These are phyloP conservation scores for Pherbina coryleti DNA, from an alignment of 2,888 invertebrate genomes.

Conservation along the genomic window DNA sequence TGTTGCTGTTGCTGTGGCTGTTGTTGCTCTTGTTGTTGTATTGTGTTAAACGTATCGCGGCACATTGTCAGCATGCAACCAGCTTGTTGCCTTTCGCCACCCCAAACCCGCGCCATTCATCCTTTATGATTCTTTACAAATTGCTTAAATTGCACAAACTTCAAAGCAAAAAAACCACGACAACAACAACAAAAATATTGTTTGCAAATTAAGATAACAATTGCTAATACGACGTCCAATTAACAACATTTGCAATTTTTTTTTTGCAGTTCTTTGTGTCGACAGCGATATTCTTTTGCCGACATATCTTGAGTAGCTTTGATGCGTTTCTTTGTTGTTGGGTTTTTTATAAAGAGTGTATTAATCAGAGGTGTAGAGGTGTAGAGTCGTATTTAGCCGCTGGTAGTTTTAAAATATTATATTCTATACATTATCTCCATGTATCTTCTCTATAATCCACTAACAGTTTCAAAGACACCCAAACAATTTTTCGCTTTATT, in stretches of 20 bases:
- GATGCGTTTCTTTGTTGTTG: background rate
- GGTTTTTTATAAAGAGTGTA: too few species aligned
- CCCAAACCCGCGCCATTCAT: background rate
- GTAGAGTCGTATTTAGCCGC: too few species aligned
- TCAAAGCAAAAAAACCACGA: conserved; percentile 9
- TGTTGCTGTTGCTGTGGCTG: background rate
- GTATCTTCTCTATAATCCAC: too few species aligned
- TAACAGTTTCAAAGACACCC: too few species aligned
- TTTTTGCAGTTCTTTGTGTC: background rate
- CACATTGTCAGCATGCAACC: background rate
- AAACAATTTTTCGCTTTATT: too few species aligned
- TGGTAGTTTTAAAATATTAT: too few species aligned
- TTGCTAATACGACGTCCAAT: conserved; percentile 28
- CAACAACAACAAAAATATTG: background rate
- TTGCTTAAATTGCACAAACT: conserved; percentile 4
- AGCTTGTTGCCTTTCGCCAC: background rate
- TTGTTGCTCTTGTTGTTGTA: too few species aligned
- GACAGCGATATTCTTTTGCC: too few species aligned
- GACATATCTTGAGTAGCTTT: background rate
- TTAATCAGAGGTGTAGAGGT: too few species aligned
- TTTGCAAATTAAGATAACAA: conserved; percentile 31
- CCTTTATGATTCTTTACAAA: background rate
- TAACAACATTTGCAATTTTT: conserved; percentile 10
- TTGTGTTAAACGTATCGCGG: background rate
- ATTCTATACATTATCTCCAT: too few species aligned